phyloP scores from a whole-genome alignment of 2,797 vertebrate species.

The Danio choprae region DNA sequence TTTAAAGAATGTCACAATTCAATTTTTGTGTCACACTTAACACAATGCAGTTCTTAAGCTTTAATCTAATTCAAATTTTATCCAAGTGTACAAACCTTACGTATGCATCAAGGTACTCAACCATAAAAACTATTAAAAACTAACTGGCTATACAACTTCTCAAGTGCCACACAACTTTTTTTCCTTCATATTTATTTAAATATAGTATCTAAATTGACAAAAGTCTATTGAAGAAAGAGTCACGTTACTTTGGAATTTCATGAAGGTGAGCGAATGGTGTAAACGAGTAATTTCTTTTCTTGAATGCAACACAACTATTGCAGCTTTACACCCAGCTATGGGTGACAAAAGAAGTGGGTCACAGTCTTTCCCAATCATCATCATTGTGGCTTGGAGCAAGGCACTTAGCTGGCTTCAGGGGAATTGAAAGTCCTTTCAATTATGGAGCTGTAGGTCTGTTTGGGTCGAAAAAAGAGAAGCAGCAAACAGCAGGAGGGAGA shows the following conservation, averaged over 20 bases:
- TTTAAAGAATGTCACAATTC: too few species aligned
- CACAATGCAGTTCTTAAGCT: neutral
- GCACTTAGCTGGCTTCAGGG: neutral
- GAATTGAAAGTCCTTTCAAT: conserved; percentile 20
- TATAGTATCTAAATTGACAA: neutral
- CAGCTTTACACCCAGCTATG: neutral
- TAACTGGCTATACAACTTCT: conserved; percentile 4
- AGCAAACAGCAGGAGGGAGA: neutral
- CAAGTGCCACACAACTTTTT: neutral
- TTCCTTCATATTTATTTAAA: neutral
- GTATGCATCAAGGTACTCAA: neutral
- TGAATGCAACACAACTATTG: conserved; percentile 18
- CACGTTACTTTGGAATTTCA: neutral
- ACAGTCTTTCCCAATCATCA: neutral
- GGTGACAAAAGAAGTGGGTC: conserved; percentile 26
- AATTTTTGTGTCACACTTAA: neutral
- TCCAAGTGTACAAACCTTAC: neutral
- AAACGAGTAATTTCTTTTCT: neutral
- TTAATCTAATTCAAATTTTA: neutral
- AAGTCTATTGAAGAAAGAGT: neutral
- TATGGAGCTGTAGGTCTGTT: conserved; percentile 21
- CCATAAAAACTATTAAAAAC: neutral
- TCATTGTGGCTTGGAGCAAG: neutral
- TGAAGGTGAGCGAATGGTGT: neutral
- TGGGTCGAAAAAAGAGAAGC: neutral